phyloP scores from a whole-genome alignment of 1,140 invertebrate genomes.

The Mamestra configurata region DNA sequence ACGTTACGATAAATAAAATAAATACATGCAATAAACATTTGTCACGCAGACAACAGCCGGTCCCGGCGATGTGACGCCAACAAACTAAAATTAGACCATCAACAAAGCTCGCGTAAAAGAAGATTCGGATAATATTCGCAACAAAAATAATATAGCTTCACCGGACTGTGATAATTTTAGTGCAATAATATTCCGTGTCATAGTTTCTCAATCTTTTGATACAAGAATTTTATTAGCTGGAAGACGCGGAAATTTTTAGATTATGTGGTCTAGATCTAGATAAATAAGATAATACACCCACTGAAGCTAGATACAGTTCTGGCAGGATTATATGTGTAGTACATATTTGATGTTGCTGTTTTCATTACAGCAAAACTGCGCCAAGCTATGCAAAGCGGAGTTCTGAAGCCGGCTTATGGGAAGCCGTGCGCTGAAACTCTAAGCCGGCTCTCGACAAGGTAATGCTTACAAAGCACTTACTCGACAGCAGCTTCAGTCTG shows the following conservation, averaged over 20 bases:
- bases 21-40: constrained; percentile 65
- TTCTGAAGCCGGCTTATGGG: constrained; percentile 1
- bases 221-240: not conserved
- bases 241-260: not conserved
- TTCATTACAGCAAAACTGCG: not conserved
- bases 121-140: constrained; percentile 50
- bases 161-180: constrained; percentile 55
- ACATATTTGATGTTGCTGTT: not conserved
- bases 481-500: not conserved
- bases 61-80: constrained; percentile 58
- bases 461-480: constrained; percentile 21
- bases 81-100: constrained; percentile 69
- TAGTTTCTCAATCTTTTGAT: constrained; percentile 26
- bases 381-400: constrained; percentile 10
- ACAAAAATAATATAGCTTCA: constrained; percentile 54
- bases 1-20: constrained; percentile 63
- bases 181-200: constrained; percentile 42
- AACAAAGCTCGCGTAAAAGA: constrained; percentile 59
- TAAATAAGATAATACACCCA: constrained; percentile 22
- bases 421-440: constrained; percentile 1
- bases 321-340: not conserved
- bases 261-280: not conserved
- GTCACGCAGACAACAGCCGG: constrained; percentile 57
- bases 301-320: constrained; percentile 2
- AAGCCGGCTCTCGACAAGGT: constrained; percentile 14